Conservation (phyloP, 2,888 invertebrate species). For the Cyclophora albipunctata region DNA sequence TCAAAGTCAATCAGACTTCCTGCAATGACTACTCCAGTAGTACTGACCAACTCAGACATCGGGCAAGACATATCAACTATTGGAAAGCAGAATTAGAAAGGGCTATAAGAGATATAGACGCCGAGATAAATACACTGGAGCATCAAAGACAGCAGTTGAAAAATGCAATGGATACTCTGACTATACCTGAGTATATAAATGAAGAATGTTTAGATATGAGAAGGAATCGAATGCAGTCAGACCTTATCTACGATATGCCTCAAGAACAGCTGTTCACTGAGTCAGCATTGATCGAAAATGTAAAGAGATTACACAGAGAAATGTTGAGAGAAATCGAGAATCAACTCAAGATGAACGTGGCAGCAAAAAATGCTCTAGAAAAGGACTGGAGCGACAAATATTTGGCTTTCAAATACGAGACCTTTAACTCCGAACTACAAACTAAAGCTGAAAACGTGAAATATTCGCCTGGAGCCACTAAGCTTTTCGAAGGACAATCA, state of each 20-base stretch:
- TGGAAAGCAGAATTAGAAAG: conserved; percentile 64
- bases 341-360: conserved; percentile 82
- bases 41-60: conserved; percentile 55
- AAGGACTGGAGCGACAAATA: conserved; percentile 93
- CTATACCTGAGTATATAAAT: conserved; percentile 59
- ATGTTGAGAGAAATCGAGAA: conserved; percentile 80
- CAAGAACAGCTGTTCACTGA: conserved; percentile 86
- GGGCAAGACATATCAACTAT: conserved; percentile 61
- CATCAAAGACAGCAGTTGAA: conserved; percentile 61
- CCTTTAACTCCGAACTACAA: conserved; percentile 79
- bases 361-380: conserved; percentile 86
- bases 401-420: conserved; percentile 85
- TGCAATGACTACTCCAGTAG: conserved; percentile 57
- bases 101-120: conserved; percentile 59
- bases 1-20: conserved; percentile 63
- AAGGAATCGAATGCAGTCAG: conserved; percentile 80
- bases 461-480: conserved; percentile 86
- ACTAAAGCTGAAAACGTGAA: conserved; percentile 81
- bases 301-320: conserved; percentile 77
- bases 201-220: conserved; percentile 83
- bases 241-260: conserved; percentile 82
- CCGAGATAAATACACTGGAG: conserved; percentile 52
- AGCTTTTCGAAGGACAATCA: conserved; percentile 88
- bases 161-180: conserved; percentile 55
- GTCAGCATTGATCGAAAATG: conserved; percentile 81